Base-by-base conservation (phyloP, 2,113 vertebrate genomes). In the Notiomystis cincta region DNA sequence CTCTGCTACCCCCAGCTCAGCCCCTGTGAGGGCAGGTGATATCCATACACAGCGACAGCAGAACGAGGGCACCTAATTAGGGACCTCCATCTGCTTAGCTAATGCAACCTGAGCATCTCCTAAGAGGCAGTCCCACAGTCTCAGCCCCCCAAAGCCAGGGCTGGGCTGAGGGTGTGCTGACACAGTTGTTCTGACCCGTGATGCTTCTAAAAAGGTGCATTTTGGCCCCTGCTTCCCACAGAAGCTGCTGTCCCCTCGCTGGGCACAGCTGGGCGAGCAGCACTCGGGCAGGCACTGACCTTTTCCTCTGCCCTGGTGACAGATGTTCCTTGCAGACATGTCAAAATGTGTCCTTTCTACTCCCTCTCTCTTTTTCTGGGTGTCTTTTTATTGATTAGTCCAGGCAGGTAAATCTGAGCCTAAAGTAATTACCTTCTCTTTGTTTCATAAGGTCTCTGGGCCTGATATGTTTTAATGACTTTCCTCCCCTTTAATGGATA, bases 391-490 rank as follows among this genome's bases (percentile, higher is more conserved):
- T 95, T 92, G 90, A 93, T 96, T 90, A 92, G n/a, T 35, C 30
- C 50, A 79, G 69, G 85, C 95, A 94, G 96, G 95, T 96, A 95
- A 96, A 94, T 81, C 93, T 50, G 69, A 90, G 65, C 86, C 86
- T 93, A 81, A 96, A 93, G 79, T 84, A 96, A 96, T 96, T 96
- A 92, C 72, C 15, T 88, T 67, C 53, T 51, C 86, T 94, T 88
- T 93, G 88, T 96, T 94, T 87, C 80, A 67, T 89, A 78, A 95
- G 77, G 88, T 97, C 96, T 57, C 72, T 57, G 88, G 93, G 96
- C 82, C 96, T 15, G 8, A 89, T 94, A 96, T 90, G 72, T 96
- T 94, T 95, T 94, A 96, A 96, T 92, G 96, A 92, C 90, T 93
- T 97, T 94, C 86, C 86, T 94, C 90, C 82, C 86, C 67, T 92